Evolutionary conservation across 2,797 vertebrate genomes (phyloP), one percentile per base, ranked within the genome.

Genomic region (Pseudochromis fuscus): DNA sequence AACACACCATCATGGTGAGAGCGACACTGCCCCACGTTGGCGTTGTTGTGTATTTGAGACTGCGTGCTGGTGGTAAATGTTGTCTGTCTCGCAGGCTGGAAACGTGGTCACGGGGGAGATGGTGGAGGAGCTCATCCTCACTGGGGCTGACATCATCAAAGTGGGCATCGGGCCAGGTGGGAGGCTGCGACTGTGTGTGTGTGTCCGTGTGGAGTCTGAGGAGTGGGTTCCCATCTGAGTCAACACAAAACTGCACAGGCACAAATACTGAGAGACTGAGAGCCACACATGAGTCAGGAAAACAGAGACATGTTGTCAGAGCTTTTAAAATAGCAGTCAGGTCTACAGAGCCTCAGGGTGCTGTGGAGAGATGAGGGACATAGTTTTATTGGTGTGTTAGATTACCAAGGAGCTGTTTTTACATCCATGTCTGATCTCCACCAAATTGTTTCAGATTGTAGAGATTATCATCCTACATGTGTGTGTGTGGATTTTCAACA

Each of bases 91-190:
- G 50, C 88, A 98, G 98, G 98, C 98, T 62, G 98, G 98, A 23
- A 99, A 99, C 1, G 98, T 99, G 86, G 98, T 99, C 51, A 99
- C 98, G 0, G 98, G 98, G 51, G 98, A 99, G 91, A 99, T 99
- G 98, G 98, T 99, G 67, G 98, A 99, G 86, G 98, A 99, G 79
- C 96, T 99, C 60, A 96, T 99, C 88, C 95, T 99, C 50, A 95
- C 97, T 0, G 98, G 98, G 65, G 98, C 98, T 74, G 98, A 99
- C 83, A 96, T 99, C 81, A 97, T 99, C 85, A 99, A 99, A 97
- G 98, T 99, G 87, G 98, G 98, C 77, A 96, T 99, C 0, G 98
- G 97, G 72, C 97, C 98, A 94, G 98, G 98, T 98, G 90, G 93
- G 94, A 88, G 33, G 71, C n/a, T 45, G 18, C 1, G 0, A 35